phyloP scores from a whole-genome alignment of 2,888 invertebrate species.

The Embidobia sp. region DNA sequence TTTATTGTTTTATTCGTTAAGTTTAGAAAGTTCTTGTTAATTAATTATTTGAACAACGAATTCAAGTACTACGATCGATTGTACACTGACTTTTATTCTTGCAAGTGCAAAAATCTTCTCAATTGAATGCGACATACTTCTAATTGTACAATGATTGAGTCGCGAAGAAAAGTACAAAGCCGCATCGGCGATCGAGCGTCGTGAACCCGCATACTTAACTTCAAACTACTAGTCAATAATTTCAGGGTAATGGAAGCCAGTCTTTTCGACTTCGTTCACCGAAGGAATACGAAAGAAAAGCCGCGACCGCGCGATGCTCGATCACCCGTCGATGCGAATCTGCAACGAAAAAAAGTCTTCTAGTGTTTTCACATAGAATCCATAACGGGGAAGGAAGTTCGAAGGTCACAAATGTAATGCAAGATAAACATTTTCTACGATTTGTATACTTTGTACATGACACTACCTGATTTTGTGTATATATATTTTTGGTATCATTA shows the following conservation, averaged over 20 bases:
- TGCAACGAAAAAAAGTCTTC: not conserved
- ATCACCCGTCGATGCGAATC: no score
- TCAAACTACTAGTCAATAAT: conserved; percentile 16
- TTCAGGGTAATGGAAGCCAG: no score
- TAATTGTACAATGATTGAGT: conserved; percentile 2
- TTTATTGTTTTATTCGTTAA: no score
- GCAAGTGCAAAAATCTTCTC: not conserved
- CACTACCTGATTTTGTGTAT: conserved; percentile 27
- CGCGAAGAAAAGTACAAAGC: conserved; percentile 18
- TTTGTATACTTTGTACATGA: conserved; percentile 40
- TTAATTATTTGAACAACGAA: no score
- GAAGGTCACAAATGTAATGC: not conserved
- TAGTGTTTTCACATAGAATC: no score
- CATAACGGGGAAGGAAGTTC: no score
- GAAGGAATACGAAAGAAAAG: no score
- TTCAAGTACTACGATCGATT: no score
- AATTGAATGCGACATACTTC: not conserved
- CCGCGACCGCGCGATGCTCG: no score
- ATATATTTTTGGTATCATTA: conserved; percentile 21
- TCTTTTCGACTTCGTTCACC: no score
- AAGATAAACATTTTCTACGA: conserved; percentile 17
- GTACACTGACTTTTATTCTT: no score
- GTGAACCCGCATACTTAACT: not conserved
- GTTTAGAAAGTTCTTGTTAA: no score
- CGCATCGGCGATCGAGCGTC: not conserved